Evolutionary conservation across 1,140 invertebrate genomes (phyloP), one percentile per base, ranked within the genome.

Genomic region (Leptinotarsa lineolata): DNA sequence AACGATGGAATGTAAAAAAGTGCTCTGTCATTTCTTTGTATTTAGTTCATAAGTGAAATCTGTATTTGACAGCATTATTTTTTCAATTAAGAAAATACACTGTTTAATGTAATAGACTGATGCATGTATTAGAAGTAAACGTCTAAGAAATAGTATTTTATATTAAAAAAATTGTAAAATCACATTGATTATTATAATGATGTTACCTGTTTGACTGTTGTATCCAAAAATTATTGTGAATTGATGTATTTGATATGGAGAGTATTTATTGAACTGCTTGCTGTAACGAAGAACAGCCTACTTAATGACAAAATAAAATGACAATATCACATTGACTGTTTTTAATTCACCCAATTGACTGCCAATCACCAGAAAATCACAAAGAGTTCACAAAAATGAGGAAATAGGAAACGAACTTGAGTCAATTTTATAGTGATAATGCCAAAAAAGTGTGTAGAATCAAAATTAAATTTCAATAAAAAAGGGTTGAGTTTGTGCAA

Each of bases 101-200:
- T n/a, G 68, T 69, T 54, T 69, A 18, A 18, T 66, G 22, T 13
- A 39, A 24, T 66, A 66, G 64, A 66, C 64, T 66, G 64, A 66
- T 39, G 30, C 24, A 39, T 66, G 22, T 44, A 18, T 63, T 63
- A 15, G 39, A 18, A 15, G 0, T 18, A 22, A 64, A 30, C 21
- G 64, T 66, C 39, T 30, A 18, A 66, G 22, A 66, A 44, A 66
- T 20, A 72, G 70, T 72, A 72, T 72, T 72, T 72, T 72, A 72
- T 72, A 72, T 72, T 72, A 72, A 72, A 72, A 72, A 20, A 16
- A 4, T 21, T 71, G 16, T 65, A 48, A 66, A 72, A 72, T 72
- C 70, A 72, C 63, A 72, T 72, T 72, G 70, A 72, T 72, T 72
- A 46, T 22, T 69, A n/a, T 54, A 16, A 15, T 4, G 8, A 39